Evolutionary conservation across 1,140 invertebrate genomes (phyloP), one percentile per base, ranked within the genome.

Genomic region (Bombus waltoni): DNA sequence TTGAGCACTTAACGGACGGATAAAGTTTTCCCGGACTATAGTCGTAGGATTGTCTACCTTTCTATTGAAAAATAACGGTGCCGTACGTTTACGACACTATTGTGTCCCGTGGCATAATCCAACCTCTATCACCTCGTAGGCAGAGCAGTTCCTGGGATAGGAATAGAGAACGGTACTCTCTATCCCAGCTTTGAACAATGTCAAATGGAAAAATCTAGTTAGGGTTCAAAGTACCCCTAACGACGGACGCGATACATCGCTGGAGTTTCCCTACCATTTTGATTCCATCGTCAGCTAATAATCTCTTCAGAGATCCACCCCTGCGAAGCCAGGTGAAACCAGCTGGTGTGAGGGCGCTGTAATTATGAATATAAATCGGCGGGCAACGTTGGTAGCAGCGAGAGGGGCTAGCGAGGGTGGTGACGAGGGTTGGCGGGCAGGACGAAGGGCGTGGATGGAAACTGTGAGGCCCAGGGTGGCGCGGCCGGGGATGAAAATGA

Each of bases 331-430:
- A 92, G 93, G 93, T 90, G 90, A 94, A 91, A 86, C 87, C 75
- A 87, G 92, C 62, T 35, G 65, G 75, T 40, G 76, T 32, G 83
- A 83, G 79, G 80, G 76, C 57, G 82, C 87, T 86, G 94, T 94
- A 95, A 95, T 95, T 95, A 95, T 95, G 94, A 94, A 94, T 94
- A 94, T 94, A 94, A 94, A 94, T 95, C 93, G 94, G 92, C 91
- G 94, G 87, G 83, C 88, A 87, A 83, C 32, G 80, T 68, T 83
- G 85, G 78, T 87, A 75, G 79, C 77, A 82, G 86, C 71, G 68
- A 66, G 59, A 68, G 59, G 57, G 18, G 70, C 38, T 18, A 44
- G 81, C 57, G 62, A 83, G 75, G 66, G 68, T 35, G 83, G 71
- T 38, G 76, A 77, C 66, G 79, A 74, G 71, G 66, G 81, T 42